These are phyloP conservation scores for Chaetophractus vellerosus DNA, from an alignment of 2,797 vertebrate genomes.

Conservation along the genomic window DNA sequence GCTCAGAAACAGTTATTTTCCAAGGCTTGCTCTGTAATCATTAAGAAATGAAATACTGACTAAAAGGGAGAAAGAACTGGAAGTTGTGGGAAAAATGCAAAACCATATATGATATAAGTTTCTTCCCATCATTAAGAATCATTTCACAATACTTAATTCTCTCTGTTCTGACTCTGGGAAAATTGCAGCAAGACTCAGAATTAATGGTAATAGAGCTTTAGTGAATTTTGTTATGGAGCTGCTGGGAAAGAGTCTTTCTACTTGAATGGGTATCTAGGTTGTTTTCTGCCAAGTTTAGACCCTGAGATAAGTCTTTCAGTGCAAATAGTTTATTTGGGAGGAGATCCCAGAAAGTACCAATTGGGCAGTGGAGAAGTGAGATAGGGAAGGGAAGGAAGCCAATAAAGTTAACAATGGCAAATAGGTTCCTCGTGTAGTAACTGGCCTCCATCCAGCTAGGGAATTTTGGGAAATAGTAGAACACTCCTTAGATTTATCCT, in stretches of 20 bases:
- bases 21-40: too few relatives aligned
- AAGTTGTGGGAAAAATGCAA: too few relatives aligned
- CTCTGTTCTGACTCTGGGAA: neutral
- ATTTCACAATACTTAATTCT: neutral
- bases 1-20: too few relatives aligned
- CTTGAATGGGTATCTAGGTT: neutral
- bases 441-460: neutral
- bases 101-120: neutral
- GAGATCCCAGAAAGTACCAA: neutral
- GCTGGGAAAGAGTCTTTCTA: neutral
- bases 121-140: neutral
- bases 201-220: neutral
- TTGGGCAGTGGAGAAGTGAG: neutral
- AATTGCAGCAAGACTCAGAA: neutral
- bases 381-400: neutral
- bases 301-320: neutral
- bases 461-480: neutral
- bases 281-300: neutral
- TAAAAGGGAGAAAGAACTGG: too few relatives aligned
- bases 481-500: neutral
- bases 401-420: accelerated
- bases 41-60: too few relatives aligned
- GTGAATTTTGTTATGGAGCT: neutral
- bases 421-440: neutral
- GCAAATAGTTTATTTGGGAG: neutral